Percentiles rank a stretch among this genome's conserved stretches.
phyloP scores from a whole-genome alignment of 2,797 vertebrate species.

The Clarias platycephalus region DNA sequence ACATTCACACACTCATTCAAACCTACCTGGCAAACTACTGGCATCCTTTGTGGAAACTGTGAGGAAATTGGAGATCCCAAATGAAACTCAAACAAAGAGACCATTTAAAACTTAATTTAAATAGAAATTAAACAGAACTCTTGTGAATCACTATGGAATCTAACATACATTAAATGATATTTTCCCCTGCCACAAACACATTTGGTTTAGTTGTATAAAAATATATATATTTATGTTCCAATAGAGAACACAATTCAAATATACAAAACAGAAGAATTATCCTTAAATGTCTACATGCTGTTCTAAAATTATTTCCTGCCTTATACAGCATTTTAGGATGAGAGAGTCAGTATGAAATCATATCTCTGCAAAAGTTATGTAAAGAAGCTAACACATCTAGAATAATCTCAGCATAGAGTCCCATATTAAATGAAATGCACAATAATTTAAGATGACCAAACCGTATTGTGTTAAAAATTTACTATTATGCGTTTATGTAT shows the following conservation, averaged over 20 bases:
- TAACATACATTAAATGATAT: not conserved
- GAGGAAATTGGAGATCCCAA: not conserved
- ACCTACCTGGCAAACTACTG: not conserved
- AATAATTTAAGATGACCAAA: not conserved
- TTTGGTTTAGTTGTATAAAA: constrained; percentile 6
- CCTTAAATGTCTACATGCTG: not conserved
- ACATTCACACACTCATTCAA: too few species aligned
- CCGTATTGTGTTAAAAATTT: not conserved
- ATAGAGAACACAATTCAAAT: not conserved
- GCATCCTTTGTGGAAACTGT: not conserved
- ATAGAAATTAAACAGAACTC: not conserved
- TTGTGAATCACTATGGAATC: not conserved
- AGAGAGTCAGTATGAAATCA: constrained; percentile 7
- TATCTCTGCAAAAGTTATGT: not conserved
- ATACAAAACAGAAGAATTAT: not conserved
- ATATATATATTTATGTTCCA: constrained; percentile 10
- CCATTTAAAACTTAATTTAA: not conserved
- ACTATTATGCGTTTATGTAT: not conserved
- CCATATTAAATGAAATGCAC: not conserved
- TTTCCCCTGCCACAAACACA: not conserved
- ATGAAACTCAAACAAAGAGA: not conserved
- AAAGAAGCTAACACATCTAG: not conserved
- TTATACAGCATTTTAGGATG: not conserved
- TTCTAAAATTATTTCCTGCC: not conserved
- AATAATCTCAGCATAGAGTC: not conserved